Evolutionary conservation across 2,113 vertebrate species (phyloP).

Genomic region (pig (Sus scrofa)): T2T-Sscrofa CM000824.6:94743001-94743500

Average conservation of each 20-base stretch:
- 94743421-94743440: not conserved
- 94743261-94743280: not conserved
- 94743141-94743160: no score
- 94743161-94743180: not conserved
- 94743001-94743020: not conserved
- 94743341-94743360: not conserved
- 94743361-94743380: not conserved
- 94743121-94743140: rapidly evolving
- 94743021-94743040: not conserved
- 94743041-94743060: not conserved
- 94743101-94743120: not conserved
- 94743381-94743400: no score
- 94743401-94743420: not conserved
- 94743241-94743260: not conserved
- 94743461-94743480: not conserved
- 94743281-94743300: not conserved
- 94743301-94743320: not conserved
- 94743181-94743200: not conserved
- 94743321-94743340: not conserved
- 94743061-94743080: no score
- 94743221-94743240: not conserved
- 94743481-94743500: not conserved
- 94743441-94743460: not conserved
- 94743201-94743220: not conserved
- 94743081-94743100: rapidly evolving